Conservation (phyloP, 2,113 vertebrate species). For the Hippoglossus stenolepis region DNA sequence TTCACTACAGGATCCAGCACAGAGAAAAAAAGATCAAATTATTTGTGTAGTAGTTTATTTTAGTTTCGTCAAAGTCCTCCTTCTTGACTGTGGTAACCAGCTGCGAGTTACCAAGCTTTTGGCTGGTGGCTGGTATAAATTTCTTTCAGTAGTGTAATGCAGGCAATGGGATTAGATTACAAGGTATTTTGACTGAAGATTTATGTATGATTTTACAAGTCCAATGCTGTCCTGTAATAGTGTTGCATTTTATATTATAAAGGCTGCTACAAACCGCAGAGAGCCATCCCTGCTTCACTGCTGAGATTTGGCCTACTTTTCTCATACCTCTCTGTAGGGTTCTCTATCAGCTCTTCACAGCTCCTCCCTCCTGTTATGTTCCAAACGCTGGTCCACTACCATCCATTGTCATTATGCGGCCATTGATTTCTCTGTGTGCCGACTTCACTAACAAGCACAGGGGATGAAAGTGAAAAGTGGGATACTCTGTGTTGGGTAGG, state of each 20-base stretch:
- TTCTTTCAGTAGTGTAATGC: not conserved
- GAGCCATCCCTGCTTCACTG: conserved; percentile 25
- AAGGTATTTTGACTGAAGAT: not conserved
- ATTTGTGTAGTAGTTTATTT: too few species aligned
- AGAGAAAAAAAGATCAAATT: too few species aligned
- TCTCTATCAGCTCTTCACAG: conserved; percentile 37
- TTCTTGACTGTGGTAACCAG: not conserved
- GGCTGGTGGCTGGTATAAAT: not conserved
- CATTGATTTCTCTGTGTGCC: conserved; percentile 57
- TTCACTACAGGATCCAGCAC: conserved; percentile 1
- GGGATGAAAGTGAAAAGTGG: conserved; percentile 43
- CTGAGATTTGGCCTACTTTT: conserved; percentile 61
- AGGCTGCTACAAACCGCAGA: conserved; percentile 11
- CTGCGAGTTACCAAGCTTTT: not conserved
- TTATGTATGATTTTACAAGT: conserved; percentile 7
- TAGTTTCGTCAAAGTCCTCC: too few species aligned
- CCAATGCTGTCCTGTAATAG: not conserved
- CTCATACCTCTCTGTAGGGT: conserved; percentile 25
- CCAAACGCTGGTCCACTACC: conserved; percentile 28
- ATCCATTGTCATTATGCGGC: conserved; percentile 51
- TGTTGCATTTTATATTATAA: conserved; percentile 4
- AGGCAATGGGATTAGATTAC: conserved; percentile 5
- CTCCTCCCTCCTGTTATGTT: conserved; percentile 56
- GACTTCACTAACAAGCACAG: conserved; percentile 39
- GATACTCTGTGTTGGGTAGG: conserved; percentile 37